Evolutionary conservation across 1,140 invertebrate genomes (phyloP), one percentile per base, ranked within the genome.

Genomic region (Drosophila pachea): DNA sequence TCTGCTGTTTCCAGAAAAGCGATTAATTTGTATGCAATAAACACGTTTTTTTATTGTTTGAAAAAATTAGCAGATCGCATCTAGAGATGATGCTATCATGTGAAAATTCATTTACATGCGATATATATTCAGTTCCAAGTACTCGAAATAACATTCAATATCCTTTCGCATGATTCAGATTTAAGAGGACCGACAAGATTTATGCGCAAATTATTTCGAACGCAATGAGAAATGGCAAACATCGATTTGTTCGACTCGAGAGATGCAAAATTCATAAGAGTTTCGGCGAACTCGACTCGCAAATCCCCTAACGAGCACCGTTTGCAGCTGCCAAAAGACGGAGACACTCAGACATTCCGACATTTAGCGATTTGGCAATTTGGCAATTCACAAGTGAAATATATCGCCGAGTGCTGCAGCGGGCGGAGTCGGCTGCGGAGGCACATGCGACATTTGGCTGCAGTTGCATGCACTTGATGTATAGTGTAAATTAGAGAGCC

Each of bases 351-450:
- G 33, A 48, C 56, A 60, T 60, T 60, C 33, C 7, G 43, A 32
- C 12, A 56, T 45, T 56, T 29, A 48, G 31, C 12, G n/a, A 60
- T 60, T 16, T 65, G 69, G 47, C 49, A 68, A 69, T 71, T 84
- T 76, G 59, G 70, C 81, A 86, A 84, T 86, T 84, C 72, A 65
- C 74, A 86, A 86, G 67, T 56, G 64, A 77, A 77, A 84, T 84
- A 84, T 81, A 84, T 84, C 71, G 74, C 58, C 61, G 56, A n/a
- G 16, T 2, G 14, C 31, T 14, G 32, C 59, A 35, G 43, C 22
- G 35, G 35, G 29, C 33, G 16, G 58, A 49, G 43, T 66, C 70
- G 74, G 70, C 70, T 62, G 64, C 67, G 45, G 49, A 35, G 58
- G 40, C 32, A 45, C 50, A 53, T 50, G 58, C 56, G 70, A 69